Base-by-base conservation (phyloP, 2,113 vertebrate genomes). In the Haliaeetus leucogaster region DNA sequence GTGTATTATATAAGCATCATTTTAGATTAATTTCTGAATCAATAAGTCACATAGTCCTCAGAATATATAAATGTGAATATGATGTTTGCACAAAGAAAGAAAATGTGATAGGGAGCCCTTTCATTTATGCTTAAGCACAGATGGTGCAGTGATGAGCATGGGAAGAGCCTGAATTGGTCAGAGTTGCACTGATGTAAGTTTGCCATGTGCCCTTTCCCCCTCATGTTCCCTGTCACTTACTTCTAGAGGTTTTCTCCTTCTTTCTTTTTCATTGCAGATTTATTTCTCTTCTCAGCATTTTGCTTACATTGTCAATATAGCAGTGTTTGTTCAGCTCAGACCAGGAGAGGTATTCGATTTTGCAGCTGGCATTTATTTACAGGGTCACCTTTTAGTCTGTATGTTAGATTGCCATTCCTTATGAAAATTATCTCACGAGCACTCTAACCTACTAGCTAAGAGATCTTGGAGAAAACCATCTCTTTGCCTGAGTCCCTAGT, bases 291-390 rank as follows among this genome's bases (percentile, higher is more conserved):
- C 68, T 71, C 76, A 36, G 43, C 27, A 25, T 91, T 95, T 84
- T 87, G 56, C 91, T 89, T 89, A 77, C 53, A 27, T 21, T 88
- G 59, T 94, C 67, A 81, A 65, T 92, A 86, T 9, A 50, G 71
- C 82, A 66, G 38, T 90, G 59, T 89, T 96, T 90, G 65, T 90
- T 96, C 88, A 80, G 78, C 86, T 90, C 73, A 71, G 73, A 62
- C 26, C 26, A 38, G 66, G 61, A 89, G 38, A 84, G 65, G 40
- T 91, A 63, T 68, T 97, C 6, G 10, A 59, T 95, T 97, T 92
- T 95, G 61, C 65, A 91, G 81, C 65, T 89, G 86, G 84, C 83
- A 53, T 89, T 93, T 93, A 79, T 95, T 95, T 87, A 50, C 62
- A 86, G 90, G 71, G 67, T 88, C 90, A 88, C 66, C 61, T 76